These are phyloP conservation scores for Sciaenops ocellatus DNA, from an alignment of 2,797 vertebrate species.

Conservation along the genomic window DNA sequence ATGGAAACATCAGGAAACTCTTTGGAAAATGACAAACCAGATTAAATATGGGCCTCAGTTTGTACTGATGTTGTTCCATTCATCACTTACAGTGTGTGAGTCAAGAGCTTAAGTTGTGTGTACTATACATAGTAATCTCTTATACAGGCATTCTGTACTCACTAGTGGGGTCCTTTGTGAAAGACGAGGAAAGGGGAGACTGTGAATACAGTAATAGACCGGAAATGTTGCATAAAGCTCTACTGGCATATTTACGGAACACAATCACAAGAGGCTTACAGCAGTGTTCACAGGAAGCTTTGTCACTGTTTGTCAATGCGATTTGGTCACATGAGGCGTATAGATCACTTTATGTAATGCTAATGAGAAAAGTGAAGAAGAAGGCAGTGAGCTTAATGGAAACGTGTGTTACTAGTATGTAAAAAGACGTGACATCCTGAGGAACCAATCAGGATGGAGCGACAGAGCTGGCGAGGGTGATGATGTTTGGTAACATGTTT, in stretches of 20 bases:
- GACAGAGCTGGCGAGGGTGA: background rate
- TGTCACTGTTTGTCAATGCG: slow-evolving; percentile 69
- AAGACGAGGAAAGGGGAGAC: background rate
- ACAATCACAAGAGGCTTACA: slow-evolving; percentile 69
- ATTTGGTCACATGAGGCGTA: slow-evolving; percentile 70
- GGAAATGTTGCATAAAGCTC: slow-evolving; percentile 70
- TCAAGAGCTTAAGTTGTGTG: background rate
- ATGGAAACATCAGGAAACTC: background rate
- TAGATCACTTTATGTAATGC: slow-evolving; percentile 69
- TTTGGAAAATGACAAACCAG: background rate
- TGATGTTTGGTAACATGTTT: no score
- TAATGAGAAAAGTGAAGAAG: slow-evolving; percentile 36
- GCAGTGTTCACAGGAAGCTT: slow-evolving; percentile 70
- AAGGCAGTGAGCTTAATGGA: background rate
- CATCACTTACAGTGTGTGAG: background rate
- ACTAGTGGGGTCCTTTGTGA: background rate
- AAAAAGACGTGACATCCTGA: background rate
- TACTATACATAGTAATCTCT: background rate
- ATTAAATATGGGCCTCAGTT: background rate
- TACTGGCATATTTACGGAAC: slow-evolving; percentile 66
- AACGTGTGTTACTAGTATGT: background rate
- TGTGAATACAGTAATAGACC: slow-evolving; percentile 33
- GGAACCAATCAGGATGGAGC: background rate
- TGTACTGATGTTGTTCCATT: background rate
- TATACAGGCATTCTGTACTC: background rate